These are phyloP conservation scores for Cinara cedri DNA, from an alignment of 2,888 invertebrate species.

Conservation along the genomic window DNA sequence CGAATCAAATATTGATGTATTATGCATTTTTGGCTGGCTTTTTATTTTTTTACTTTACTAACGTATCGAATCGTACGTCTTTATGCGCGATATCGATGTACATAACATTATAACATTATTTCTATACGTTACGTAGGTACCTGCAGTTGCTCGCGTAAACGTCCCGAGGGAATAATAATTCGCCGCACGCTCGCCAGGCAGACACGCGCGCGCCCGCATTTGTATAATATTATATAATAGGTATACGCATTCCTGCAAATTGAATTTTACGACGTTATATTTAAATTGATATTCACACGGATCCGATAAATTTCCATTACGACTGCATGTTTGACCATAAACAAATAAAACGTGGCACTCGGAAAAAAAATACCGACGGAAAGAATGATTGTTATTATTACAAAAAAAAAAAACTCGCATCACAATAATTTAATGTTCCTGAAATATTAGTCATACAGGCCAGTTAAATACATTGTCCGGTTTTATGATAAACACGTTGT, in stretches of 20 bases:
- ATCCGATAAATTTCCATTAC: constrained; percentile 33
- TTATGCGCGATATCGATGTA: not conserved
- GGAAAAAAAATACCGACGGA: not conserved
- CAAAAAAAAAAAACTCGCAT: too few species aligned
- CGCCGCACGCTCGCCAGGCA: not conserved
- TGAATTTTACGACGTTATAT: constrained; percentile 38
- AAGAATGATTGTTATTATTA: too few species aligned
- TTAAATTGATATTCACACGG: constrained; percentile 21
- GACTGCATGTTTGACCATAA: constrained; percentile 9
- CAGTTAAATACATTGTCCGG: too few species aligned
- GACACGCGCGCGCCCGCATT: not conserved
- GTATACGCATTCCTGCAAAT: constrained; percentile 8
- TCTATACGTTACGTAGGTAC: not conserved
- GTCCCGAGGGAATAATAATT: constrained; percentile 41
- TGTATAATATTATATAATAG: not conserved
- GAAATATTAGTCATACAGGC: too few species aligned
- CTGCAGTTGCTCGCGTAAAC: too few species aligned
- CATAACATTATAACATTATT: not conserved
- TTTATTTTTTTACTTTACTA: not conserved
- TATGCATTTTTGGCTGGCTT: too few species aligned
- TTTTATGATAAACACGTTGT: too few species aligned
- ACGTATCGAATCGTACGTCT: not conserved
- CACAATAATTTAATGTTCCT: too few species aligned
- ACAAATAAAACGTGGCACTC: not conserved
- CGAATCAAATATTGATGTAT: too few species aligned